These are phyloP conservation scores for Xestia c-nigrum DNA, from an alignment of 2,888 invertebrate species.

Conservation along the genomic window DNA sequence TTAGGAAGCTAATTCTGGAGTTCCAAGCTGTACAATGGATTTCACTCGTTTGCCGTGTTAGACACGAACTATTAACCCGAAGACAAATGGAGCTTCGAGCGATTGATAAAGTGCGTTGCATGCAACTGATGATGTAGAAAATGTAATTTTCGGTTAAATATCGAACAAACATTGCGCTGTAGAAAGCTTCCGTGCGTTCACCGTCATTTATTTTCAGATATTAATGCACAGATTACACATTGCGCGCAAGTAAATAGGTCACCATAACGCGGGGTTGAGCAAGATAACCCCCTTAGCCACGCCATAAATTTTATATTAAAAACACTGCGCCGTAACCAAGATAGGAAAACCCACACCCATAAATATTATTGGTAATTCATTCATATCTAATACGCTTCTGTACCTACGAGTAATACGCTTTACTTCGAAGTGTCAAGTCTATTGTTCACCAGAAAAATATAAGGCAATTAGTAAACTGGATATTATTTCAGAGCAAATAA, in stretches of 20 bases:
- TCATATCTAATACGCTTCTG: too few species aligned
- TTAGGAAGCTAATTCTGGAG: conserved; percentile 66
- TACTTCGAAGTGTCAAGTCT: conserved; percentile 23
- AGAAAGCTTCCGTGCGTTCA: conserved; percentile 69
- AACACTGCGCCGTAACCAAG: conserved; percentile 57
- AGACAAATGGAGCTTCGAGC: conserved; percentile 32
- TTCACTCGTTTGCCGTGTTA: conserved; percentile 32
- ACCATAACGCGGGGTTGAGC: conserved; percentile 76
- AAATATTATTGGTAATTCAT: conserved; percentile 42
- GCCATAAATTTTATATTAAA: conserved; percentile 77
- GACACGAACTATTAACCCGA: conserved; percentile 11
- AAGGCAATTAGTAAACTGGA: conserved; percentile 51
- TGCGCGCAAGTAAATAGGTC: conserved; percentile 79
- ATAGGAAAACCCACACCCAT: conserved; percentile 23
- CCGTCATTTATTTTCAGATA: conserved; percentile 75
- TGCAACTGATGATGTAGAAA: conserved; percentile 50
- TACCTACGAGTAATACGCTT: conserved; percentile 21
- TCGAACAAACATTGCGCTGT: conserved; percentile 71
- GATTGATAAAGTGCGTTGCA: conserved; percentile 40
- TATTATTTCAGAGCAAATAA: conserved; percentile 66
- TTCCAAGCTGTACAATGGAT: conserved; percentile 60
- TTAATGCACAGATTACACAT: conserved; percentile 78
- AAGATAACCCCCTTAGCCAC: conserved; percentile 78
- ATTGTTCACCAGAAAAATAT: conserved; percentile 59
- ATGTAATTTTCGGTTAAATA: conserved; percentile 69